Conservation (phyloP, 2,888 invertebrate genomes). For the Steinernema hermaphroditum region DNA sequence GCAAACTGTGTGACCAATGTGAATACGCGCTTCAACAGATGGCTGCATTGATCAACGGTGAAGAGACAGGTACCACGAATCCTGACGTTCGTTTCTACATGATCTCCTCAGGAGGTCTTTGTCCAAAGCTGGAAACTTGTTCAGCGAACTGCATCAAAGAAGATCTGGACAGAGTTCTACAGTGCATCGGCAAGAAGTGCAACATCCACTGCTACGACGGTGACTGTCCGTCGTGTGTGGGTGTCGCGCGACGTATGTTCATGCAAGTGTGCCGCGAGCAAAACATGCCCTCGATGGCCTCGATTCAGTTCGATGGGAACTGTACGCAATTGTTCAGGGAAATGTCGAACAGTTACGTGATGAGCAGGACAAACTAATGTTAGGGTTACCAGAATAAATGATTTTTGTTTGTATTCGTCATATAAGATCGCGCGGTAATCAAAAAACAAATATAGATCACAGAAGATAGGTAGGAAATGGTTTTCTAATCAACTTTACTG, state of each 20-base stretch:
- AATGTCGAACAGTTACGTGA: constrained; percentile 46
- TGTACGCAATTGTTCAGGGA: constrained; percentile 50
- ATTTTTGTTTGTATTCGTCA: too few species aligned
- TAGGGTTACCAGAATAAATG: not conserved
- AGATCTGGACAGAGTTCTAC: constrained; percentile 42
- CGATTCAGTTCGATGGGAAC: constrained; percentile 36
- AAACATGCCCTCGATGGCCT: constrained; percentile 13
- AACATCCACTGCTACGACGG: constrained; percentile 55
- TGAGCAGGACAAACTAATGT: constrained; percentile 36
- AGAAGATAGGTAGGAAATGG: too few species aligned
- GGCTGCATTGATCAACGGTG: constrained; percentile 50
- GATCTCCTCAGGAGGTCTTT: constrained; percentile 52
- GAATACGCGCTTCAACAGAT: constrained; percentile 54
- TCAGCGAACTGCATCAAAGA: constrained; percentile 46
- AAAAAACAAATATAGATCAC: too few species aligned
- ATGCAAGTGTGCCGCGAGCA: constrained; percentile 14
- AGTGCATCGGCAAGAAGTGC: constrained; percentile 47
- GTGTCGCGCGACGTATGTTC: constrained; percentile 43
- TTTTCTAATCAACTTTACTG: too few species aligned
- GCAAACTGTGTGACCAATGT: constrained; percentile 47
- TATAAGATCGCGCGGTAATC: too few species aligned
- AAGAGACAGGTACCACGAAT: constrained; percentile 50
- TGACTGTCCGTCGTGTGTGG: constrained; percentile 51
- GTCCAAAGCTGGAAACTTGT: constrained; percentile 49
- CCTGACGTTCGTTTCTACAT: too few species aligned